Base-by-base conservation (phyloP, 2,797 vertebrate species). In the Balearica regulorum region DNA sequence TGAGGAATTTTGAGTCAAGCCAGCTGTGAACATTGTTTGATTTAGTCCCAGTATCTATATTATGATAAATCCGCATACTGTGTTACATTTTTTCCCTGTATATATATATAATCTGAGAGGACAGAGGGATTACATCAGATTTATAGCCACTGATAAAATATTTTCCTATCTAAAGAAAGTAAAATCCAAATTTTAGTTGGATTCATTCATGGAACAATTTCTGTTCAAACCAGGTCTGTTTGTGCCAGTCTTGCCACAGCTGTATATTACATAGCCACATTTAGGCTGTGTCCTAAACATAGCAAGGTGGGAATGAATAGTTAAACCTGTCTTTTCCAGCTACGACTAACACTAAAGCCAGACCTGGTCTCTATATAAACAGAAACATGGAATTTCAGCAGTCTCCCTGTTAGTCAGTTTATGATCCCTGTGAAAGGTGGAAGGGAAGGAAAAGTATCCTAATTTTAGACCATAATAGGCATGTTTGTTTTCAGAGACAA, bases 391-490 rank as follows among this genome's bases (percentile, higher is more conserved):
- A 53, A 92, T 83, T 91, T 86, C 62, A 70, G 39, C 60, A 78
- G 55, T 61, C 19, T 83, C 70, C 16, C 24, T 82, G 13, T 79
- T 90, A 89, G 89, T 79, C 94, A 90, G 29, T 51, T 79, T 83
- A 86, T 89, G 91, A 90, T 35, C 46, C 49, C 43, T 76, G 66
- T 60, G 66, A 83, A 93, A 96, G 85, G 62, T 83, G 54, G 62
- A 95, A 93, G 39, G 64, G 81, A 94, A 96, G 85, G 87, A 96
- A 91, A 57, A 87, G 66, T n/a, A 72, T 88, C 91, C 72, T 94
- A 93, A 95, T 88, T 97, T 97, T 97, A 94, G 94, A 65, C 57
- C n/a, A 48, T 97, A 97, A 97, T 96, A 92, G 58, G 70, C 94
- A 93, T 71, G 90, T 94, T 93, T 96, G 79, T 91, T 97, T 96